phyloP scores from a whole-genome alignment of 64 coral and sea anemone species.

The Acropora tenuis region DNA sequence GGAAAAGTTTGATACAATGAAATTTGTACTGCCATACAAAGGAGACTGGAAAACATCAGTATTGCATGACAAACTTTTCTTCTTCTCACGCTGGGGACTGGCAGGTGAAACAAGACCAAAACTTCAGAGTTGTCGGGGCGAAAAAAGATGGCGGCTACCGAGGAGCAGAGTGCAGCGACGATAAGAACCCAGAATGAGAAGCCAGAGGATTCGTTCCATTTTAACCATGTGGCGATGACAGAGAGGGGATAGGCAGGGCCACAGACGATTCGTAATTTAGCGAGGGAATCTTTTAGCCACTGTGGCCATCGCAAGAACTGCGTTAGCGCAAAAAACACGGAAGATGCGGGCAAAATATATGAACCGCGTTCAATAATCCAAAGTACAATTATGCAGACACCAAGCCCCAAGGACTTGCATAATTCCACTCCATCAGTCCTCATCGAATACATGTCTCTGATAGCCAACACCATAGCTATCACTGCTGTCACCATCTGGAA shows the following conservation, averaged over 20 bases:
- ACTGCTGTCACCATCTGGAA: neutral
- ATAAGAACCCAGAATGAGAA: neutral
- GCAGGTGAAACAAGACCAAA: neutral
- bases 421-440: neutral
- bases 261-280: neutral
- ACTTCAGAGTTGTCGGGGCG: slow-evolving; percentile 31
- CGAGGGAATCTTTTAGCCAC: neutral
- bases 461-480: neutral
- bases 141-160: slow-evolving; percentile 24
- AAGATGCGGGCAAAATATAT: neutral
- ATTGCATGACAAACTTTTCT: neutral
- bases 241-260: neutral
- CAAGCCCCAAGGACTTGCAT: neutral
- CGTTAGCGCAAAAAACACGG: neutral
- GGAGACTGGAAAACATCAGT: neutral
- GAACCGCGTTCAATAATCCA: neutral
- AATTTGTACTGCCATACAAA: neutral
- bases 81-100: neutral
- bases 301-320: neutral
- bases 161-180: neutral
- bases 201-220: neutral
- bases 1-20: neutral
- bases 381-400: neutral
- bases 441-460: neutral
- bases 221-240: neutral